These are phyloP conservation scores for Epicampocera succincta DNA, from an alignment of 2,888 invertebrate species.

Conservation along the genomic window DNA sequence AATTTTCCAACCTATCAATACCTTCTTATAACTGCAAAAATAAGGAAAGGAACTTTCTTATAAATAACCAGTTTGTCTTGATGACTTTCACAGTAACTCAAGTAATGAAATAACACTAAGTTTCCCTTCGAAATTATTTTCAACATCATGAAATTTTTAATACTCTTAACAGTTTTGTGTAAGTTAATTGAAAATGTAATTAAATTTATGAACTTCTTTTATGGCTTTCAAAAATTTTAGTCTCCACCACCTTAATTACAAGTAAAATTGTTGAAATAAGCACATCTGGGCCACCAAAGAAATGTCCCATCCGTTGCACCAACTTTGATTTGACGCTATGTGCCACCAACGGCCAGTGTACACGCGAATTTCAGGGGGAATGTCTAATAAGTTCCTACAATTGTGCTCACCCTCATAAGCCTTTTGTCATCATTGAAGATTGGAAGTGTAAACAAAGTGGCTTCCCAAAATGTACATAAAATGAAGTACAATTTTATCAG, in stretches of 20 bases:
- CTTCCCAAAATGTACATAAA: conserved; percentile 67
- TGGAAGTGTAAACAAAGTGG: conserved; percentile 73
- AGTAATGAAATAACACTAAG: conserved; percentile 7
- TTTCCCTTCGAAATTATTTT: not conserved
- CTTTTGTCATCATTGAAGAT: conserved; percentile 74
- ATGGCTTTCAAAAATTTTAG: not conserved
- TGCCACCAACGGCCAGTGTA: conserved; percentile 76
- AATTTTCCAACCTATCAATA: not conserved
- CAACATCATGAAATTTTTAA: conserved; percentile 21
- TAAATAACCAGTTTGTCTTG: conserved; percentile 29
- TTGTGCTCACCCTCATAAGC: conserved; percentile 75
- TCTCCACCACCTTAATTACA: not conserved
- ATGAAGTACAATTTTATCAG: conserved; percentile 30
- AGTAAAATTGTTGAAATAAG: conserved; percentile 38
- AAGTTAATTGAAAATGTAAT: conserved; percentile 4
- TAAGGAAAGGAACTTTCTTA: conserved; percentile 27
- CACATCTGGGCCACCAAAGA: conserved; percentile 60
- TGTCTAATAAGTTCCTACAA: conserved; percentile 77
- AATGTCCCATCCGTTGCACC: conserved; percentile 74
- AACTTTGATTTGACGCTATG: conserved; percentile 73
- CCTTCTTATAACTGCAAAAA: not conserved
- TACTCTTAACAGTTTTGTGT: conserved; percentile 11
- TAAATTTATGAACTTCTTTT: not conserved
- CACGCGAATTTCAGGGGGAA: conserved; percentile 74
- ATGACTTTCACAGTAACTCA: conserved; percentile 23